Base-by-base conservation (phyloP, 2,113 vertebrate species). In the Rhinopomastus cyanomelas region DNA sequence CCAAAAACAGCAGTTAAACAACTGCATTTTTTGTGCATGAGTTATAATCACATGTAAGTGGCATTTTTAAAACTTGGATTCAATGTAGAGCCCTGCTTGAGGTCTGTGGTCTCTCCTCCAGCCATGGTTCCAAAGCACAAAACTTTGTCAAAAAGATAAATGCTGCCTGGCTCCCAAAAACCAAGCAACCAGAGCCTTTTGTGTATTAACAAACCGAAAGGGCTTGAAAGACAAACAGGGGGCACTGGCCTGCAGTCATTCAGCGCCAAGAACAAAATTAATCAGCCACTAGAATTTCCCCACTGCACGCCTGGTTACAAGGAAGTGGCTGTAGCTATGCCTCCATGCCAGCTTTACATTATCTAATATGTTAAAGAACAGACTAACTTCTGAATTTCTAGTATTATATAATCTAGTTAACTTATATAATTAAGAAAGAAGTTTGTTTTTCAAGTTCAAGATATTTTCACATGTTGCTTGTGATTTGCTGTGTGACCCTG, bases 1-100 rank as follows among this genome's bases (percentile, higher is more conserved):
- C 60, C 72, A 73, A 86, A 91, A 91, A 71, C 53, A 88, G 84
- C 75, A 60, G 15, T 14, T 44, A 85, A 91, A 90, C 69, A 89
- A 65, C 62, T 88, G 44, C 69, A 81, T 92, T 94, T 93, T 55
- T 67, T 73, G 75, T 52, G 85, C 53, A 82, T n/a, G n/a, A 82
- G 23, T 52, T 94, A 44, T 59, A 94, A 89, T 73, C 72, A 73
- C 44, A 90, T 57, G 67, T 29, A 85, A 95, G 79, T 85, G 59
- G 19, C 55, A 23, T 62, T 80, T 81, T 69, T n/a, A 4, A 1
- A 34, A 16, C 11, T 29, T 79, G 51, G 37, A 87, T 82, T 87
- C 62, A 59, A 59, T 86, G 86, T 65, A 76, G 67, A 78, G 42
- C 66, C 37, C 42, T 66, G 26, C 37, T 65, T 8, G 30, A 87